Base-by-base conservation (phyloP, 2,797 vertebrate genomes). In the Chelmon rostratus region DNA sequence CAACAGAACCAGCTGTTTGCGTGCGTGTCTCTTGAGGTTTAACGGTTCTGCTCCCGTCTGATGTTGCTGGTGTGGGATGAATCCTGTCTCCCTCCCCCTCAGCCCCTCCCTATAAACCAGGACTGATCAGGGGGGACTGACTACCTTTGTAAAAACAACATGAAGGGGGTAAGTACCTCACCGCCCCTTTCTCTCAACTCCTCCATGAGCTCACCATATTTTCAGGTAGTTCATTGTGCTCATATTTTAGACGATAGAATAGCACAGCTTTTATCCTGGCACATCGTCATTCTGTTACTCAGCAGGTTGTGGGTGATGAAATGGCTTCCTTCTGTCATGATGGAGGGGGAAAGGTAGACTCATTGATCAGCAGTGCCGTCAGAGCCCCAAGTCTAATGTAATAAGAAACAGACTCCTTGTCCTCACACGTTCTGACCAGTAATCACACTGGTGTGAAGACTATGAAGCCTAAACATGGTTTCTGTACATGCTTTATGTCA, bases 391-490 rank as follows among this genome's bases (percentile, higher is more conserved):
- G 25, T 89, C 88, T 91, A 94, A 93, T 96, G 97, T 99, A 99
- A 99, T 98, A 97, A 98, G 97, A 99, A 99, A 98, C 98, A 98
- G 98, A 99, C 97, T 92, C 87, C 65, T 80, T 80, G 73, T 78
- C 74, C 82, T 88, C 65, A 77, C 74, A 86, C 71, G 56, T 83
- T 86, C 54, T 84, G 59, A 82, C 59, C 74, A 58, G 46, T 71
- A 44, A 80, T 83, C 70, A 76, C 50, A 66, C 38, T 74, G 62
- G 65, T 85, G 65, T 77, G 73, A 74, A 68, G 78, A 69, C 61
- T 54, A 58, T 57, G 59, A 68, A 83, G 73, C 37, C 23, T 16
- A 68, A 81, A 73, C 25, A 10, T 53, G 56, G 42, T 78, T 81
- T 70, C 12, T 80, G 73, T 49, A 52, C 25, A 76, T 61, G 40